Base-by-base conservation (phyloP, 92 coral and sea anemone genomes). In the Porites lobata region DNA sequence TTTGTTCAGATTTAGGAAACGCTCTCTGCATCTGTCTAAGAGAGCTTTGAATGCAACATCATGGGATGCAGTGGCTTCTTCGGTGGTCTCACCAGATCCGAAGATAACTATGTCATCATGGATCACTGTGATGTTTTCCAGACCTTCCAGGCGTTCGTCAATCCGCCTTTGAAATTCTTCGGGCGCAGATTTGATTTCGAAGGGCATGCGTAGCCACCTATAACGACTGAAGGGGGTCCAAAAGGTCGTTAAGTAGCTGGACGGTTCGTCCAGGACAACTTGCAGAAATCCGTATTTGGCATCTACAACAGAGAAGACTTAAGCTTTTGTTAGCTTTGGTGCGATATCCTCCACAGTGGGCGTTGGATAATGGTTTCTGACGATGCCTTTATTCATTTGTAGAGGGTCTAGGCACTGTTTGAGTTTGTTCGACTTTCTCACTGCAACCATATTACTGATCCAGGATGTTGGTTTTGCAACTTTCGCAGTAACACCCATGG, bases 221-320 rank as follows among this genome's bases (percentile, higher is more conserved):
- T 29, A 29, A 29, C 0, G 32, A 29, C 32, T 29, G 4, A 29
- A 29, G 32, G 32, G 32, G 32, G 32, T 29, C 32, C 32, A 29
- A 68, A 92, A 92, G 10, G 92, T 92, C 4, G 89, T 92, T 66
- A 84, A 56, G 83, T 83, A 83, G 53, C 83, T 84, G 51, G 91
- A 89, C 2, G 83, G 77, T 75, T 92, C 89, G 70, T 89, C 79
- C 9, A 92, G 68, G 22, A 67, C 79, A 14, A 92, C 92, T 81
- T 92, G 91, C 58, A 86, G 84, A 78, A 92, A 82, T 2, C 93
- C 95, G 51, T 92, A 91, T 29, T 87, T 85, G 12, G 80, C 89
- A 63, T 77, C 19, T 29, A 29, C 32, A 29, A 29, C 32, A 29
- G 32, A 29, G 32, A 29, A 29, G 32, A 29, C 32, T 29, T 29